Evolutionary conservation across 2,113 vertebrate genomes (phyloP), one percentile per base, ranked within the genome.

Genomic region (Chionodraco myersi): DNA sequence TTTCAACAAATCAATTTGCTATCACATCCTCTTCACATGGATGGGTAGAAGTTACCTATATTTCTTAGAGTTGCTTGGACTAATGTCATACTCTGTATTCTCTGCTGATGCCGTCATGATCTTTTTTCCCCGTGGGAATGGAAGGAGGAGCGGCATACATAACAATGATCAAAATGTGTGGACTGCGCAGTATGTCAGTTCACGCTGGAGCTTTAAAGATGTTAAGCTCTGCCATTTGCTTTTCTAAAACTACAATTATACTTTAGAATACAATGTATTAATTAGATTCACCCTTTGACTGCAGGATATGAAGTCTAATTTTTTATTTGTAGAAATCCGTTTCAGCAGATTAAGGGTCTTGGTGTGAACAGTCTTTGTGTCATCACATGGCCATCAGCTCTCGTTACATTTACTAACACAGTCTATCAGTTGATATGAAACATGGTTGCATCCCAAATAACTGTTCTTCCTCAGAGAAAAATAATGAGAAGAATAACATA

Each of bases 361-460:
- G 26, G 72, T 72, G 57, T 79, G 10, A 67, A 85, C 68, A 48
- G 54, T 18, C 72, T 69, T 52, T 71, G 65, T 88, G 88, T 89
- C 88, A 95, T 94, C 90, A 88, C 82, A 92, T 73, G 91, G 86
- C 64, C 82, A 94, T 94, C 77, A 47, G 66, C 75, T 66, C 65
- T 63, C 44, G 72, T 93, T 86, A 82, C 90, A 93, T 94, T 95
- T 95, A 94, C 30, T 30, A 30, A 4, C 3, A 30, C 30, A 30
- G 30, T 30, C 30, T 30, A 30, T 30, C 3, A 30, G 30, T 30
- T 30, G 30, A 30, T 4, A 30, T 30, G 30, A 30, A 30, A 30
- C 3, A 30, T 30, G 30, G 30, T 30, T 30, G 30, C 30, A 30
- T 30, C 30, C 30, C 30, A 30, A 30, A 30, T 30, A 30, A 30